These are phyloP conservation scores for Agrilus planipennis DNA, from an alignment of 1,140 invertebrate species.

Conservation along the genomic window DNA sequence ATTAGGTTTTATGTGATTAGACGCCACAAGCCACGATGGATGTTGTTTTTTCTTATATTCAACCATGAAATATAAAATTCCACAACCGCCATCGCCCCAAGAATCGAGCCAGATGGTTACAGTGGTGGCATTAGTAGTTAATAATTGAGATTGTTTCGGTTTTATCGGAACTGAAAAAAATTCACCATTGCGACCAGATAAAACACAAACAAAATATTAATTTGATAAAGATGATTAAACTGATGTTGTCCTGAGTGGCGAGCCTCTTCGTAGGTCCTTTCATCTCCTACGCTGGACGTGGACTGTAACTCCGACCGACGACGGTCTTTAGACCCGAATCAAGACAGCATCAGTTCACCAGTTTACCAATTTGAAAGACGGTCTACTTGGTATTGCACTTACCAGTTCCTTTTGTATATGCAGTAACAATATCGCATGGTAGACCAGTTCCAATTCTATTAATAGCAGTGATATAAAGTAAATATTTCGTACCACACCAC, in stretches of 20 bases:
- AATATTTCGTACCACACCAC: constrained; percentile 79
- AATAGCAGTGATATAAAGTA: constrained; percentile 77
- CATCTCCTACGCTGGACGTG: too few relatives aligned
- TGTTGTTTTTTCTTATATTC: constrained; percentile 51
- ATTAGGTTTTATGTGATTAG: constrained; percentile 61
- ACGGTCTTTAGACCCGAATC: too few relatives aligned
- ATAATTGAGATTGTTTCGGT: constrained; percentile 69
- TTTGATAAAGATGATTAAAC: too few relatives aligned
- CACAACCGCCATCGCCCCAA: constrained; percentile 83
- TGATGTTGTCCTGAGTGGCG: neutral
- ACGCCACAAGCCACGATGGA: constrained; percentile 55
- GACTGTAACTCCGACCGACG: too few relatives aligned
- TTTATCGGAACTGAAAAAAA: constrained; percentile 56
- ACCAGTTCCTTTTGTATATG: constrained; percentile 71
- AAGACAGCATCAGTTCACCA: too few relatives aligned
- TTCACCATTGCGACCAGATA: too few relatives aligned
- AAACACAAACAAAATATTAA: too few relatives aligned
- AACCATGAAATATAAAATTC: constrained; percentile 76
- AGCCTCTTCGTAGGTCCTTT: too few relatives aligned
- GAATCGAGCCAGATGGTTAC: constrained; percentile 78
- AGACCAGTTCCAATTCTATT: constrained; percentile 80
- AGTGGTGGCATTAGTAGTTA: constrained; percentile 77
- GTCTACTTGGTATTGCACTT: too few relatives aligned
- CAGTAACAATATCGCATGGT: constrained; percentile 74
- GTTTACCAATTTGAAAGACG: constrained; percentile 1